Evolutionary conservation across 2,113 vertebrate species (phyloP), one percentile per base, ranked within the genome.

Genomic region (Prinia subflava): DNA sequence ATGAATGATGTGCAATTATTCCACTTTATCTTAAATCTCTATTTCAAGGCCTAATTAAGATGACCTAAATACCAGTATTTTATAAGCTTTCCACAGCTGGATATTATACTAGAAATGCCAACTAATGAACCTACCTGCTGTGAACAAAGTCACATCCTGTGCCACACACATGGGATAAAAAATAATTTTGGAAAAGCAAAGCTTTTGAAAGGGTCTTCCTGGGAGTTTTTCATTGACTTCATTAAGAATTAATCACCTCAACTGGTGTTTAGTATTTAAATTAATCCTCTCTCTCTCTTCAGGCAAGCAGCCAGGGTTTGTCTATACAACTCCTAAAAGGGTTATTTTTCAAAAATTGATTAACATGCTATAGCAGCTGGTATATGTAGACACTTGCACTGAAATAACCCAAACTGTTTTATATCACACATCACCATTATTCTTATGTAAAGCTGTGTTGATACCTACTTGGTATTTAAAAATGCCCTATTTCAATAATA

Each of bases 71-170:
- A 86, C 71, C 56, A 94, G 13, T 73, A 85, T 62, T 94, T 76
- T 76, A 63, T 92, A 93, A 95, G 79, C 64, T 85, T 67, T 86
- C 37, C 92, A 89, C 95, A 97, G 94, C 92, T 96, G 90, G 85
- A 89, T 93, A 70, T 81, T 74, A 60, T 30, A 68, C 47, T 57
- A 94, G 82, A 90, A 83, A 88, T 47, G 83, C 47, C 64, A 78
- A 27, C 47, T 93, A 96, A 94, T 68, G 90, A 96, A 86, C 44
- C 57, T 67, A 53, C 88, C 85, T 88, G 83, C 93, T 93, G 90
- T 52, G 90, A 96, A 67, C n/a, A 64, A 64, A 94, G 79, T 88
- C 92, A 78, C 56, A 94, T 81, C 68, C 82, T 92, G 75, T 49
- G 64, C 79, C 90, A 80, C 68, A 88, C 52, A 35, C 60, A 44